Evolutionary conservation across 1,140 invertebrate genomes (phyloP).

Genomic region (Apis florea): DNA sequence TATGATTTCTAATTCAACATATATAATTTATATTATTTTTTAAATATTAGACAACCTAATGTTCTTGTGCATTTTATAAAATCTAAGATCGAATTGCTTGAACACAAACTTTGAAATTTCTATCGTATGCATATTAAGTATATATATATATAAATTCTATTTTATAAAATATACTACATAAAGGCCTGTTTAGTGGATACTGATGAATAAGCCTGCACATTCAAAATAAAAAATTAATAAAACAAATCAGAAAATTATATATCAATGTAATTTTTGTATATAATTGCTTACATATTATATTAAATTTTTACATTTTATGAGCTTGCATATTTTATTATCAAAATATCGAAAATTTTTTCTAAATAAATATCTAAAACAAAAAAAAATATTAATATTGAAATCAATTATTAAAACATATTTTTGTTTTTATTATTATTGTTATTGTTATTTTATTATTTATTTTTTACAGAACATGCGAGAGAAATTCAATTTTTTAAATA

Average conservation of each 20-base stretch:
- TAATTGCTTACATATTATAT: conserved; percentile 1
- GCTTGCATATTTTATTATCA: conserved; percentile 6
- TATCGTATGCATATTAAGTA: conserved; percentile 39
- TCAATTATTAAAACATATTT: conserved; percentile 3
- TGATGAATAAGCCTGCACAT: conserved; percentile 60
- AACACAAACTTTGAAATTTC: conserved; percentile 62
- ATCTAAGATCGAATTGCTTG: conserved; percentile 63
- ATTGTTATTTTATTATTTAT: neutral
- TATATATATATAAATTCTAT: conserved; percentile 44
- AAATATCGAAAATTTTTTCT: conserved; percentile 3
- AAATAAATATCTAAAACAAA: conserved; percentile 19
- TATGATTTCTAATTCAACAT: conserved; percentile 43
- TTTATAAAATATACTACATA: conserved; percentile 57
- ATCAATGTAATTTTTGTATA: neutral
- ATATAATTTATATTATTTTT: conserved; percentile 61
- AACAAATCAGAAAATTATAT: conserved; percentile 1
- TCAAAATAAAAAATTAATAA: conserved; percentile 41
- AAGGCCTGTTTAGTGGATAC: conserved; percentile 67
- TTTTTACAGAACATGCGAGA: conserved; percentile 26
- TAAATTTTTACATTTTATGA: neutral
- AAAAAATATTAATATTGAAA: neutral
- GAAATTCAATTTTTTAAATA: conserved; percentile 13
- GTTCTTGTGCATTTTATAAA: conserved; percentile 69
- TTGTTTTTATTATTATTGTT: neutral
- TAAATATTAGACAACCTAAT: conserved; percentile 60